Conservation (phyloP, 2,113 vertebrate species). For the Edolisoma coerulescens region DNA sequence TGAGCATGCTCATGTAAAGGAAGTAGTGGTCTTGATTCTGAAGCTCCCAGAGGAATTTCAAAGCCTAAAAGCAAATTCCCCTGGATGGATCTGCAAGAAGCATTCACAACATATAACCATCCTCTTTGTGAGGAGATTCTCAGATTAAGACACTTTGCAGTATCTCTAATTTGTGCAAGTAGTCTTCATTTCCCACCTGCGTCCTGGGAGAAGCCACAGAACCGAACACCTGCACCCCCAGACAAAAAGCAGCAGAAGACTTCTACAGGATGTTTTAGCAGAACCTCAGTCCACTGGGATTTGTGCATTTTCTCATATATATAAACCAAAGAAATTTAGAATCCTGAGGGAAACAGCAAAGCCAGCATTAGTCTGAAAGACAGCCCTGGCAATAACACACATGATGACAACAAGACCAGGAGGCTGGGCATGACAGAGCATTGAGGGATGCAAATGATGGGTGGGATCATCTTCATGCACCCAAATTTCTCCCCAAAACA, state of each 20-base stretch:
- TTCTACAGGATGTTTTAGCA: background rate
- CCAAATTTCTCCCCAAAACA: background rate
- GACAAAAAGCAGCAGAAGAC: background rate
- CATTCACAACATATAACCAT: background rate
- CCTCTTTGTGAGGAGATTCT: background rate
- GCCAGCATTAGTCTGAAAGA: background rate
- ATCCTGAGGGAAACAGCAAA: background rate
- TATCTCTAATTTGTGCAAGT: background rate
- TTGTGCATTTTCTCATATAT: background rate
- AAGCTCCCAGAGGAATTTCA: background rate
- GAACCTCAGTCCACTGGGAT: background rate
- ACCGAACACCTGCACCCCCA: background rate
- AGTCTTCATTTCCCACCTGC: background rate
- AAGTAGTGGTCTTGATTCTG: background rate
- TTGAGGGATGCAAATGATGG: background rate
- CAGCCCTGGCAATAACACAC: background rate
- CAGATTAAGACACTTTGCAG: background rate
- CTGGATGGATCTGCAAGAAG: background rate
- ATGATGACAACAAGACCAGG: rapidly evolving
- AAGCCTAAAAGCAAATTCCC: background rate
- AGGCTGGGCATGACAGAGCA: background rate
- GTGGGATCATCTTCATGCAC: background rate
- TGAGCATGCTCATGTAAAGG: background rate
- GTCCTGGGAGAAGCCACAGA: background rate
- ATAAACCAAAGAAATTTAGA: background rate